Conservation (phyloP, 2,113 vertebrate species). For the Ictalurus punctatus region DNA sequence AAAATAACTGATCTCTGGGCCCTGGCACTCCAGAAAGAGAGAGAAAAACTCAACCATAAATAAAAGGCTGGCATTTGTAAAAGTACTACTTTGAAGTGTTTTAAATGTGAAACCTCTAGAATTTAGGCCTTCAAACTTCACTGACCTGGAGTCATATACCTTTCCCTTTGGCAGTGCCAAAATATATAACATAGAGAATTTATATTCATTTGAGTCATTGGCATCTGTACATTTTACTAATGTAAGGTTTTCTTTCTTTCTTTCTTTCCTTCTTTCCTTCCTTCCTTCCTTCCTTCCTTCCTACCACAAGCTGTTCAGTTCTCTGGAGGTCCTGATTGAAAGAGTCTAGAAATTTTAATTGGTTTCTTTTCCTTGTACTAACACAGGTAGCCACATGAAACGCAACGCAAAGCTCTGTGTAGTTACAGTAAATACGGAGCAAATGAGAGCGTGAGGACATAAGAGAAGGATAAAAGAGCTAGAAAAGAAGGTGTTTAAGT, state of each 20-base stretch:
- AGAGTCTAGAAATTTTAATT: constrained; percentile 2
- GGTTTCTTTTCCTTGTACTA: background rate
- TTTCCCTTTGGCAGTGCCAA: constrained; percentile 33
- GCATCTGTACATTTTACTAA: background rate
- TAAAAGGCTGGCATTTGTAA: constrained; percentile 45
- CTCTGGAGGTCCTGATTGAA: background rate
- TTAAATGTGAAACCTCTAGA: constrained; percentile 35
- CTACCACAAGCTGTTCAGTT: constrained; percentile 1
- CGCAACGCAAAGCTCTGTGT: background rate
- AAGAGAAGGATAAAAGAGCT: constrained; percentile 13
- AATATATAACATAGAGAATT: constrained; percentile 39
- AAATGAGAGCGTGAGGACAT: background rate
- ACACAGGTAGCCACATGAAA: constrained; percentile 30
- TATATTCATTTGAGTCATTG: constrained; percentile 17
- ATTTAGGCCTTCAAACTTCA: constrained; percentile 39
- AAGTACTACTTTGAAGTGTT: constrained; percentile 46
- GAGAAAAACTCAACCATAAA: constrained; percentile 22
- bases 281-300: constrained; percentile 1
- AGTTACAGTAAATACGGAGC: constrained; percentile 18
- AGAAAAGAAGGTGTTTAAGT: constrained; percentile 32
- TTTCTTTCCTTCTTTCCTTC: background rate
- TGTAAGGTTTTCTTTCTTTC: background rate
- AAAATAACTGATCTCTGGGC: constrained; percentile 36
- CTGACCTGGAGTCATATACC: constrained; percentile 36
- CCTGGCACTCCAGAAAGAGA: constrained; percentile 7